Evolutionary conservation across 2,797 vertebrate species (phyloP).

Genomic region (Bothrops alternatus): DNA sequence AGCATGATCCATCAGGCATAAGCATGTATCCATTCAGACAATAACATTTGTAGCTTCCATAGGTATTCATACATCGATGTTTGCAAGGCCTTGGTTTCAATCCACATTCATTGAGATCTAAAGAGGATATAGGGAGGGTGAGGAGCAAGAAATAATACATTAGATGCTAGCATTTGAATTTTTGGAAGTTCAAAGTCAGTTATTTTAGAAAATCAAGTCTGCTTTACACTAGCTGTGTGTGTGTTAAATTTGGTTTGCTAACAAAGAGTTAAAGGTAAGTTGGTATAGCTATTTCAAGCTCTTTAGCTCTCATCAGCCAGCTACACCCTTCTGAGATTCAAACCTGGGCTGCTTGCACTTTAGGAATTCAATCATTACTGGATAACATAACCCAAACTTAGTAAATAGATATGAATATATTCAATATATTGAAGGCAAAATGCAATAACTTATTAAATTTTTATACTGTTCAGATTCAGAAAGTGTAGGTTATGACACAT

Average conservation of each 20-base stretch:
- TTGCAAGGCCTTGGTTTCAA: conserved; percentile 93
- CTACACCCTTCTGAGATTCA: too few species aligned
- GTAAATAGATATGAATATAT: background rate
- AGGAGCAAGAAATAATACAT: conserved; percentile 10
- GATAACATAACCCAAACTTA: background rate
- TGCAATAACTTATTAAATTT: background rate
- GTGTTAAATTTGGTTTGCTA: too few species aligned
- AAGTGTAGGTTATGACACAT: background rate
- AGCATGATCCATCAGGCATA: conserved; percentile 90
- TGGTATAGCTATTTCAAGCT: too few species aligned
- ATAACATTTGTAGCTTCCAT: conserved; percentile 97
- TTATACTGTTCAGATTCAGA: background rate
- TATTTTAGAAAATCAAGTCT: background rate
- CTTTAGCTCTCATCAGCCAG: too few species aligned
- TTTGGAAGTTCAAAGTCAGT: background rate
- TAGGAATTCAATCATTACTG: background rate
- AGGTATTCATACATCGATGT: conserved; percentile 95
- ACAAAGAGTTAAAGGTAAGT: too few species aligned
- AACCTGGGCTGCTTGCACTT: too few species aligned
- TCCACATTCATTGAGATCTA: conserved; percentile 96
- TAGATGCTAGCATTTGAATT: background rate
- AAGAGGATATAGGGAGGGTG: conserved; percentile 8
- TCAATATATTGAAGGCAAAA: background rate
- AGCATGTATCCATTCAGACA: conserved; percentile 92
- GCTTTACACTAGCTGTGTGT: background rate